phyloP scores from a whole-genome alignment of 92 coral and sea anemone species.

The Palythoa grandiflora region DNA sequence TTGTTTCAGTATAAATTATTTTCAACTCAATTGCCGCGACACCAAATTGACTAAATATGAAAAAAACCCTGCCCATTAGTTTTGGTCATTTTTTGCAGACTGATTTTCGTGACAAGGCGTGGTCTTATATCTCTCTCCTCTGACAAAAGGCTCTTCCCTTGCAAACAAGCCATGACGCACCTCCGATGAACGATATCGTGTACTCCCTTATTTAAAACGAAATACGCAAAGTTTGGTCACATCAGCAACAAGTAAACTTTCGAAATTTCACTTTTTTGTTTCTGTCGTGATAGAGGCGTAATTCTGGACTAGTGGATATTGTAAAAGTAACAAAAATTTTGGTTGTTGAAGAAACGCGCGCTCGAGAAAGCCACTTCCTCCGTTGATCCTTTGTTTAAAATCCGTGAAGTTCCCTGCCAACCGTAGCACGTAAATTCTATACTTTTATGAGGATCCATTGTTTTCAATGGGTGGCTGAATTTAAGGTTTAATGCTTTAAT shows the following conservation, averaged over 20 bases:
- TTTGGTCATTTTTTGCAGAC: not conserved
- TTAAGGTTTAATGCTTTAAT: not conserved
- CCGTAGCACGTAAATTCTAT: not conserved
- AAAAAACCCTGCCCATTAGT: not conserved
- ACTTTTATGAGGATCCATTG: not conserved
- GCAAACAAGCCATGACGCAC: constrained; percentile 6
- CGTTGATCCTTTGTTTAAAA: not conserved
- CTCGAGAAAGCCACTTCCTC: not conserved
- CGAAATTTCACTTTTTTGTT: constrained; percentile 9
- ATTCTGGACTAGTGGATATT: not conserved
- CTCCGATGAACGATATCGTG: not conserved
- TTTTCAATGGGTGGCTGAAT: constrained; percentile 2
- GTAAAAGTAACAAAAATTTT: constrained; percentile 5
- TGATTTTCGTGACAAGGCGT: constrained; percentile 14
- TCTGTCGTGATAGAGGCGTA: not conserved
- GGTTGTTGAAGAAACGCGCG: constrained; percentile 29
- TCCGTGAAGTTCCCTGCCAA: not conserved
- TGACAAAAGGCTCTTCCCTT: not conserved
- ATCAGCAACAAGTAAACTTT: constrained; percentile 22
- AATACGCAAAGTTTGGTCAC: not conserved
- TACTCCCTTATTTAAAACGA: not conserved
- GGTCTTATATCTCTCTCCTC: not conserved
- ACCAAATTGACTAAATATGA: not conserved
- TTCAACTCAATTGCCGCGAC: not conserved
- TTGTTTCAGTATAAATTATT: not conserved